phyloP scores from a whole-genome alignment of 1,140 invertebrate genomes.

The Drosophila rufa region DNA sequence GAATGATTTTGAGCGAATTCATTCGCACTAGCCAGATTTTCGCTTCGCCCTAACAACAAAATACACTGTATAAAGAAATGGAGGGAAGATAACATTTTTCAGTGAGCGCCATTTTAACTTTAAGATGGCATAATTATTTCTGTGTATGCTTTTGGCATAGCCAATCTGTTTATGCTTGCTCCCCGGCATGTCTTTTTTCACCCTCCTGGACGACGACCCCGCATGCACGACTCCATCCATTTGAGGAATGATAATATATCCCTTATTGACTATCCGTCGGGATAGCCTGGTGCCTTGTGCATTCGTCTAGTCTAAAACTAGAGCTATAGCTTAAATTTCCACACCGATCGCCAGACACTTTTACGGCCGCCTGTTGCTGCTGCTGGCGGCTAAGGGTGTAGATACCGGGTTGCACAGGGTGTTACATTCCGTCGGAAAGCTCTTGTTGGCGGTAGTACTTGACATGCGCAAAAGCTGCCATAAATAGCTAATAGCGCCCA shows the following conservation, averaged over 20 bases:
- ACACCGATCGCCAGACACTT: not conserved
- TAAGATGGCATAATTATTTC: no score
- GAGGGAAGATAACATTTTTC: no score
- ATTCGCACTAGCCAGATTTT: no score
- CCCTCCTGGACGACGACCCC: not conserved
- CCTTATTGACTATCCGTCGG: not conserved
- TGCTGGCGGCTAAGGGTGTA: not conserved
- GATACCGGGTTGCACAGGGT: not conserved
- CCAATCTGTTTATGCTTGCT: not conserved
- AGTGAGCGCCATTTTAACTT: no score
- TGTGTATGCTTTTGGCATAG: no score
- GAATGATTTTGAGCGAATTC: no score
- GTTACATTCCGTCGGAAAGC: not conserved
- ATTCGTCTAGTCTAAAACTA: not conserved
- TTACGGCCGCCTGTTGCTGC: slow-evolving; percentile 17
- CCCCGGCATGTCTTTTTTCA: not conserved
- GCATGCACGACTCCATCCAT: not conserved
- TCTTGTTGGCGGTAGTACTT: not conserved
- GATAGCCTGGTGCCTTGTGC: not conserved
- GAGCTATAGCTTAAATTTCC: not conserved
- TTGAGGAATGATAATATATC: no score
- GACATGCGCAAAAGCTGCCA: slow-evolving; percentile 67
- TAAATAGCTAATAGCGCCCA: slow-evolving; percentile 31
- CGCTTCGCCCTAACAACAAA: no score
- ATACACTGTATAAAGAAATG: no score